Base-by-base conservation (phyloP, 2,113 vertebrate species). In the Megaceryle torquata region DNA sequence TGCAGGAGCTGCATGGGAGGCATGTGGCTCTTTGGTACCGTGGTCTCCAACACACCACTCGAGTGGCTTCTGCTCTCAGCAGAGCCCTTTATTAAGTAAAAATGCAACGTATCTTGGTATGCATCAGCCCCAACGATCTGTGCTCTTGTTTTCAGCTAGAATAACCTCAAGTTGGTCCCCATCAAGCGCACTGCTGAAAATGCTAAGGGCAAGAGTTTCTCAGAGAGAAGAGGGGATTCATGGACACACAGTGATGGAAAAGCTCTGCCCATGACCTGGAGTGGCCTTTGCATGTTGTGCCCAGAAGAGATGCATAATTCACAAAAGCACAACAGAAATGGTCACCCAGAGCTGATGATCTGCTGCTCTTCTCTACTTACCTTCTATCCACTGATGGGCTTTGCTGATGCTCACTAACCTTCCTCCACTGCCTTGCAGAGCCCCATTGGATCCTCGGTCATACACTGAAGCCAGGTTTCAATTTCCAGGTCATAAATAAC, bases 211-310 rank as follows among this genome's bases (percentile, higher is more conserved):
- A 56, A 61, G 20, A 2, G 0, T 64, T 75, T 43, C 61, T 81
- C 61, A 35, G n/a, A 48, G n/a, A 51, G 39, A 44, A 50, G 26
- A 71, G 11, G 28, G 15, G 20, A n/a, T 44, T n/a, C 46, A 35
- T 1, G 2, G 39, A 43, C 29, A 54, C 24, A 26, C 0, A 1
- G 17, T 1, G 2, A 6, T 35, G 39, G 53, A 81, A 74, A 67
- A 75, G 11, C 61, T 15, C 6, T 61, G 25, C 17, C 54, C n/a
- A 3, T 29, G 25, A 80, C 29, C 60, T 46, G 26, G 82, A 60
- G 6, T 29, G 10, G 7, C 11, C 48, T 63, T 67, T 31, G 28
- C 44, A 6, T 20, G 13, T 15, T 19, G 24, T 35, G 14, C 29
- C 20, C 37, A n/a, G 86, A 48, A 65, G 13, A 59, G 29, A 16